A percentile compares a stretch with the other conserved stretches of the same genome.
Evolutionary conservation across 2,113 vertebrate species (phyloP).

Genomic region (Asarcornis scutulata): DNA sequence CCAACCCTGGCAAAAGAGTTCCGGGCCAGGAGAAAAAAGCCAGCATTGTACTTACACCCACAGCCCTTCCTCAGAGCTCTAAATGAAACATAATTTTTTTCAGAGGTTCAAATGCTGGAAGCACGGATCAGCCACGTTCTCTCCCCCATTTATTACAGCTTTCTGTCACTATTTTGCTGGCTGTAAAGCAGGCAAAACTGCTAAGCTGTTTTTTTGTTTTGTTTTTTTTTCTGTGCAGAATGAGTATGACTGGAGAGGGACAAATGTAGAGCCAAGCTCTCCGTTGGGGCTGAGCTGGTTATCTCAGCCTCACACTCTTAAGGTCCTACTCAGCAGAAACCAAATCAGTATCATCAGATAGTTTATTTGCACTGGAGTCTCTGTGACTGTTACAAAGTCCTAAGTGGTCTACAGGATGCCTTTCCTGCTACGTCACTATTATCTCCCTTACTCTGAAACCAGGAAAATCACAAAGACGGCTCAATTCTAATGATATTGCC

Average conservation of each 20-base stretch:
- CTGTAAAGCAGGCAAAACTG: conserved; percentile 13
- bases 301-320: background rate
- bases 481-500: background rate
- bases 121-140: background rate
- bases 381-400: conserved; percentile 4
- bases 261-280: conserved; percentile 13
- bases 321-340: conserved; percentile 50
- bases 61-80: background rate
- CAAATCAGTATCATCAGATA: background rate
- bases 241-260: conserved; percentile 42
- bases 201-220: conserved; percentile 10
- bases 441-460: background rate
- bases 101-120: background rate
- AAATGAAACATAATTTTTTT: conserved; percentile 1
- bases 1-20: background rate
- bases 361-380: conserved; percentile 32
- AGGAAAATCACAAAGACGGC: background rate
- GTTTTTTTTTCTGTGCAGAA: conserved; percentile 3
- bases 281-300: background rate
- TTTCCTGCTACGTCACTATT: background rate
- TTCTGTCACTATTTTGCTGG: background rate
- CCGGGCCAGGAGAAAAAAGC: background rate
- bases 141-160: background rate
- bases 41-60: background rate
- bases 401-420: background rate